Percentiles rank a stretch among this genome's conserved stretches.
Evolutionary conservation across 2,888 invertebrate genomes (phyloP).

Genomic region (Caenorhabditis sinica): DNA sequence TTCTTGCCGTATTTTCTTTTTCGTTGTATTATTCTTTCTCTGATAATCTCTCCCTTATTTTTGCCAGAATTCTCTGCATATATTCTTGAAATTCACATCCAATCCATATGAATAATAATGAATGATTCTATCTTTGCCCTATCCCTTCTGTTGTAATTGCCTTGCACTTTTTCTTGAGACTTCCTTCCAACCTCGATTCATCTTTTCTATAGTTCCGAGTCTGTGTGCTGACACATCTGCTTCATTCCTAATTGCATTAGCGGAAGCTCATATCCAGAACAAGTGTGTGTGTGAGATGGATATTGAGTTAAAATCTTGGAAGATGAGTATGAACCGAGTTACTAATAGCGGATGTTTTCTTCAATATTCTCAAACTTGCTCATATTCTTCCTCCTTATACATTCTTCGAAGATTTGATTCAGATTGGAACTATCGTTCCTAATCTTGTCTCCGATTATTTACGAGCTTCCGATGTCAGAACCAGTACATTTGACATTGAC

Average conservation of each 20-base stretch:
- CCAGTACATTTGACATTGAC: neutral
- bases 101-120: conserved; percentile 9
- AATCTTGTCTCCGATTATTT: conserved; percentile 46
- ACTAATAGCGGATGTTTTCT: conserved; percentile 38
- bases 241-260: conserved; percentile 51
- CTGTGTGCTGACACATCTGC: conserved; percentile 56
- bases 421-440: conserved; percentile 19
- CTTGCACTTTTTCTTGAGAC: conserved; percentile 40
- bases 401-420: neutral
- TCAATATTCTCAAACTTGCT: neutral
- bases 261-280: conserved; percentile 58
- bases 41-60: neutral
- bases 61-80: neutral
- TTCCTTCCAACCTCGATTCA: neutral
- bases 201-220: conserved; percentile 4
- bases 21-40: neutral
- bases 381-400: conserved; percentile 1
- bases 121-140: conserved; percentile 17
- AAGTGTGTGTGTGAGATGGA: conserved; percentile 12
- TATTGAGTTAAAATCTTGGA: conserved; percentile 42
- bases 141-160: conserved; percentile 38
- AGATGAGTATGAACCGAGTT: conserved; percentile 3
- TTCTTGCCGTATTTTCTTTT: neutral
- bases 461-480: conserved; percentile 21
- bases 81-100: neutral